Base-by-base conservation (phyloP, 2,888 invertebrate species). In the Drosophila kokeensis region DNA sequence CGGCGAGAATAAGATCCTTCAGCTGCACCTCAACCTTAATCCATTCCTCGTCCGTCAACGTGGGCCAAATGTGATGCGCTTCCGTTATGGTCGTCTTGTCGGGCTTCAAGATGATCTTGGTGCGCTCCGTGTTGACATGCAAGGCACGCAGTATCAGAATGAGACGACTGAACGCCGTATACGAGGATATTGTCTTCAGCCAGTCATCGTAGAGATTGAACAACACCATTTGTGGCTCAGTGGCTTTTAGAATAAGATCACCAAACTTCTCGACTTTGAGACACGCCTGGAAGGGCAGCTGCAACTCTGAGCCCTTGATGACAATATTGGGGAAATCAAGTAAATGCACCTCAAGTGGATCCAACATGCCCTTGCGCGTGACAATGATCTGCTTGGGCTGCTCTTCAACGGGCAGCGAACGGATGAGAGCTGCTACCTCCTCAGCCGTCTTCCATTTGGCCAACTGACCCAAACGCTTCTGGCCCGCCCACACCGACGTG, bases 391-490 rank as follows among this genome's bases (percentile, higher is more conserved):
- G 99, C 92, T 99, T 99, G 0, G 99, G 99, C 93, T 99, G 99
- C 94, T 99, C 99, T 94, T 99, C 99, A 6, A 99, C 99, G 0
- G 99, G 99, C 79, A 99, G 94, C 0, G 99, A 99, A 50, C 99
- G 96, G 95, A 99, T 99, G 89, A 99, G 94, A 38, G 99, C 99
- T 1, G 99, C 99, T 21, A 99, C 99, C 96, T 99, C 99, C 94
- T 99, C 99, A 59, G 99, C 99, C 0, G 99, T 99, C 94, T 99
- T 99, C 99, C 99, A 99, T 94, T 99, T 99, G 13, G 99, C 99
- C 93, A 99, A 94, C 95, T 98, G 99, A 90, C 99, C 99, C 10
- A 99, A 95, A 97, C 99, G 99, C 94, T 99, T 99, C 94, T 99
- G 99, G 48, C 99, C 99, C 0, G 99, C 99, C 99, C 99, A 99